Evolutionary conservation across 2,113 vertebrate genomes (phyloP).

Genomic region (Sphyrna mokarran): DNA sequence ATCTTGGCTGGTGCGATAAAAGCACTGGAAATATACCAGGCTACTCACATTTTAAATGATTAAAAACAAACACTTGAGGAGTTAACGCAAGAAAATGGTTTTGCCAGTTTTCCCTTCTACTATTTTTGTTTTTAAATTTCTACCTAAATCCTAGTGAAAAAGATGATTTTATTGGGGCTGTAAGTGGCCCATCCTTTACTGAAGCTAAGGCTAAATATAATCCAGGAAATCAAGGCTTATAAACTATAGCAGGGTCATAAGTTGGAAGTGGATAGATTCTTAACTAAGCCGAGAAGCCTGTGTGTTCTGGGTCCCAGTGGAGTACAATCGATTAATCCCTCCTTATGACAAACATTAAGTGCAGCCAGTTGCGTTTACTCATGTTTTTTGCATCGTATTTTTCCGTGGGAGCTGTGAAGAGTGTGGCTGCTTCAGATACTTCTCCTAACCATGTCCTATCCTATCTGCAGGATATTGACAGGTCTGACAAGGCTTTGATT

Average conservation of each 20-base stretch:
- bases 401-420: conserved; percentile 48
- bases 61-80: neutral
- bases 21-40: neutral
- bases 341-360: conserved; percentile 37
- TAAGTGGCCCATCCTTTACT: neutral
- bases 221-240: conserved; percentile 34
- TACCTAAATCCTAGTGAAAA: neutral
- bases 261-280: conserved; percentile 32
- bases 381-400: conserved; percentile 37
- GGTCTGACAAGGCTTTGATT: conserved; percentile 93
- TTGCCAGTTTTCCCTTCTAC: neutral
- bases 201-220: neutral
- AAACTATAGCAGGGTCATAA: conserved; percentile 25
- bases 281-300: conserved; percentile 34
- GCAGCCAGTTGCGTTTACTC: conserved; percentile 36
- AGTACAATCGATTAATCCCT: conserved; percentile 37
- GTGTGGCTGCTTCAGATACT: conserved; percentile 60
- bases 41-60: conserved; percentile 18
- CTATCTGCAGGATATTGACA: conserved; percentile 86
- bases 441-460: conserved; percentile 65
- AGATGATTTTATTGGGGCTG: neutral
- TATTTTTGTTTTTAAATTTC: neutral
- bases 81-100: neutral
- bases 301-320: conserved; percentile 37
- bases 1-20: neutral